Evolutionary conservation across 2,113 vertebrate genomes (phyloP), one percentile per base, ranked within the genome.

Genomic region (Canis aureus): DNA sequence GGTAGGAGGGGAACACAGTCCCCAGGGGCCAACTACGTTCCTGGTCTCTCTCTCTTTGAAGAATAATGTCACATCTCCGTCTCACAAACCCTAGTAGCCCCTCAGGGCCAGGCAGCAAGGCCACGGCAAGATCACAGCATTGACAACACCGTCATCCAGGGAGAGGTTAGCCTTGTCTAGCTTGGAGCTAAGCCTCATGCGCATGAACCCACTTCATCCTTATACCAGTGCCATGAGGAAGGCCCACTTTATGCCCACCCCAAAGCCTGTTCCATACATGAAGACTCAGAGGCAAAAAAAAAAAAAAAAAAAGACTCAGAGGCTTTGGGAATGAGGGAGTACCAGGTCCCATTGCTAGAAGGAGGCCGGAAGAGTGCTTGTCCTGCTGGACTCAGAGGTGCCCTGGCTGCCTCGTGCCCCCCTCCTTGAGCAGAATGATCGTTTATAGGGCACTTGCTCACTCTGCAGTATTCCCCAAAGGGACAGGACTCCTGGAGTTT

Each of bases 371-470:
- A 29, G 43, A 59, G 9, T 16, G 69, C 25, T 3, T 27, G 74
- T 51, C 16, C 23, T 0, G 12, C 23, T 1, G 13, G 74, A 57
- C 2, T 11, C 53, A 66, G 82, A 23, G 16, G 15, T 0, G 6
- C 60, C n/a, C 15, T 0, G 2, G 57, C 64, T 38, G 3, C 49
- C n/a, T 11, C 3, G 0, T 12, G 16, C 4, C 11, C 12, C 10
- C 27, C 71, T 76, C 27, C 76, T 20, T 11, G 0, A 27, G 79
- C 38, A 16, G 55, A 4, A 3, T 0, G 6, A 20, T 29, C 27
- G 0, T 35, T 25, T 43, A 43, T 0, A 6, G 69, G 32, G 49
- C 11, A 2, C 66, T 85, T 53, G 4, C 23, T 29, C 3, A 2
- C 38, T 57, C n/a, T 2, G 35, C 17, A 16, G 35, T 17, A 29